Conservation (phyloP, 2,888 invertebrate genomes). For the Coenonympha glycerion region DNA sequence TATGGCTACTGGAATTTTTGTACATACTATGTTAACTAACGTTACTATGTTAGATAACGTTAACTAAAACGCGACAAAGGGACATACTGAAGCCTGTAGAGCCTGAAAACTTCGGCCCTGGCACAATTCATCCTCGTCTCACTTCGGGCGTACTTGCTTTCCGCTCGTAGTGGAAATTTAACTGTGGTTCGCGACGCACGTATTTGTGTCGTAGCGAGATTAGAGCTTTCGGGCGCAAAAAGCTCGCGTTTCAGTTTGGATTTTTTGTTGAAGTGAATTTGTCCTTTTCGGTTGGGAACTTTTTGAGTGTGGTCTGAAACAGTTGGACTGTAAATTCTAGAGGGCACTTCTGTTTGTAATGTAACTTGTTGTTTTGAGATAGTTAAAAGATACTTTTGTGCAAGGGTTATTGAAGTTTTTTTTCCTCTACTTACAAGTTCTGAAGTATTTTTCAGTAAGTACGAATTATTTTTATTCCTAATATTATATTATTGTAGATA, state of each 20-base stretch:
- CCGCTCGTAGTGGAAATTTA: neutral
- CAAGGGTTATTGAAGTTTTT: neutral
- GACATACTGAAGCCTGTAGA: too few species aligned
- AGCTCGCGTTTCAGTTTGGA: neutral
- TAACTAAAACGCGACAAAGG: neutral
- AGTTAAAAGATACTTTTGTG: too few species aligned
- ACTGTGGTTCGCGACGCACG: neutral
- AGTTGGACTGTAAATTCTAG: neutral
- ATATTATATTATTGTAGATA: neutral
- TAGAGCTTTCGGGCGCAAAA: neutral
- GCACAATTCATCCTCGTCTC: too few species aligned
- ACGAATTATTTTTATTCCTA: neutral
- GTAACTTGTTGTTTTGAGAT: too few species aligned
- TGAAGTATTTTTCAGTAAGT: neutral
- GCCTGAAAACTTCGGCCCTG: too few species aligned
- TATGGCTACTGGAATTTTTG: too few species aligned
- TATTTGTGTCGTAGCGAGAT: neutral
- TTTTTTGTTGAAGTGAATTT: neutral
- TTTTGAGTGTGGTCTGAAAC: neutral
- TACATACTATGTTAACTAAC: neutral
- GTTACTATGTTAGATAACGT: too few species aligned
- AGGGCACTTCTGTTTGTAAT: neutral
- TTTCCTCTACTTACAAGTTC: neutral
- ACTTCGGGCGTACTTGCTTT: too few species aligned
- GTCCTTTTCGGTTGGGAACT: neutral